Evolutionary conservation across 2,113 vertebrate genomes (phyloP), one percentile per base, ranked within the genome.

Genomic region (Bungarus multicinctus): DNA sequence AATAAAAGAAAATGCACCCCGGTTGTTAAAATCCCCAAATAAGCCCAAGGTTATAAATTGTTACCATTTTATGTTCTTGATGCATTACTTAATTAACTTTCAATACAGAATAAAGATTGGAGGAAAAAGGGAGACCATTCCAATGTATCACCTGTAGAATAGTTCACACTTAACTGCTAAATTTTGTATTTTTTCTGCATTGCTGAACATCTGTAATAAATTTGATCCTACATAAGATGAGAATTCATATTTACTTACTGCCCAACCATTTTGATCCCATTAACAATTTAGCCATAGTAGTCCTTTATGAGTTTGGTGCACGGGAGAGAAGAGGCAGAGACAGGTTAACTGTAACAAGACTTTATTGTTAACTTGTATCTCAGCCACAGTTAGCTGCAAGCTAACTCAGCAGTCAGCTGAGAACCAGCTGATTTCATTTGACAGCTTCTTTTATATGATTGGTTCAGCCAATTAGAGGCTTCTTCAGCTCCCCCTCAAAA

Each of bases 201-300:
- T 89, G 54, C 94, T 94, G 96, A 98, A 96, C 97, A 97, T 97
- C 97, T 97, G 97, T 97, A 96, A 97, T 96, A 97, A 96, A 97
- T 97, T 95, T 96, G 94, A 95, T 95, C 52, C 95, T 93, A 89
- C 69, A 64, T 96, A 92, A 96, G 95, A 94, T 95, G 95, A 97
- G 93, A 97, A 97, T 93, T 96, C 85, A 93, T 69, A 87, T 97
- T 97, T 97, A 96, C 93, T 96, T 95, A 96, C 96, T 95, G 93
- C 88, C 94, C 94, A 91, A 96, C 92, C 93, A 96, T 96, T 96
- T 92, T 95, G 87, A 96, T 95, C 90, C 85, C 94, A 95, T 97
- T 97, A 97, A 94, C 89, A 97, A 94, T 94, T 96, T 96, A 97
- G 39, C 54, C 88, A 88, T 86, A 89, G 94, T 96, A 96, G 53